A percentile compares a stretch with the other conserved stretches of the same genome.
Evolutionary conservation across 2,797 vertebrate genomes (phyloP).

Genomic region (Menidia menidia): DNA sequence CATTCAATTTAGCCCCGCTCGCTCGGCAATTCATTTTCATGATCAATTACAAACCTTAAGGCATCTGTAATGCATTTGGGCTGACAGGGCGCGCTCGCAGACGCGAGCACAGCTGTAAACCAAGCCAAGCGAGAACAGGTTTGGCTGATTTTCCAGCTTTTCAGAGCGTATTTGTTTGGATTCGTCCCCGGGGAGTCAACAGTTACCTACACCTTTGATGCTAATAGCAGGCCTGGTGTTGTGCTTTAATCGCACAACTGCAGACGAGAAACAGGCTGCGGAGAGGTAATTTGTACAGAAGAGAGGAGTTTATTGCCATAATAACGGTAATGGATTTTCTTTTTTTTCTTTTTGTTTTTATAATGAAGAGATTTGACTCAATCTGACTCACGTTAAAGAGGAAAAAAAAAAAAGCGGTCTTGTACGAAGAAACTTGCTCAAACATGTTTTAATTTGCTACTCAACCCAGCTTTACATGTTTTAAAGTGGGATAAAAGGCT

Average conservation of each 20-base stretch:
- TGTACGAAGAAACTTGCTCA: neutral
- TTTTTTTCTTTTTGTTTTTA: neutral
- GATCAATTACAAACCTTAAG: slow-evolving; percentile 84
- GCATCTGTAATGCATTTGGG: slow-evolving; percentile 75
- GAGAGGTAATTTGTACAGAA: slow-evolving; percentile 4
- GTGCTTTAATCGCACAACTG: slow-evolving; percentile 24
- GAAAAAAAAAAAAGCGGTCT: slow-evolving; percentile 8
- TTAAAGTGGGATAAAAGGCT: neutral
- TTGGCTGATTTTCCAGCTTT: slow-evolving; percentile 59
- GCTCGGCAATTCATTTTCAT: slow-evolving; percentile 82
- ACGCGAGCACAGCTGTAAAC: slow-evolving; percentile 50
- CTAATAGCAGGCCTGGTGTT: slow-evolving; percentile 56
- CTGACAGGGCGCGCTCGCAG: slow-evolving; percentile 59
- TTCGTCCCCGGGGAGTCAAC: slow-evolving; percentile 55
- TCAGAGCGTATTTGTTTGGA: slow-evolving; percentile 61
- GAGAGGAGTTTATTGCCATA: neutral
- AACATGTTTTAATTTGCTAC: neutral
- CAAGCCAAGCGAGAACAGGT: slow-evolving; percentile 44
- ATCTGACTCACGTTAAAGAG: neutral
- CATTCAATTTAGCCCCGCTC: slow-evolving; percentile 80
- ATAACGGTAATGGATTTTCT: neutral
- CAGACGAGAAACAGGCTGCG: slow-evolving; percentile 18
- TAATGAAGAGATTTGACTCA: neutral
- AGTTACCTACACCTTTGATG: slow-evolving; percentile 74
- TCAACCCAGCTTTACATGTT: neutral